Conservation (phyloP, 1,140 invertebrate genomes). For the Philotrypesis tridentata region DNA sequence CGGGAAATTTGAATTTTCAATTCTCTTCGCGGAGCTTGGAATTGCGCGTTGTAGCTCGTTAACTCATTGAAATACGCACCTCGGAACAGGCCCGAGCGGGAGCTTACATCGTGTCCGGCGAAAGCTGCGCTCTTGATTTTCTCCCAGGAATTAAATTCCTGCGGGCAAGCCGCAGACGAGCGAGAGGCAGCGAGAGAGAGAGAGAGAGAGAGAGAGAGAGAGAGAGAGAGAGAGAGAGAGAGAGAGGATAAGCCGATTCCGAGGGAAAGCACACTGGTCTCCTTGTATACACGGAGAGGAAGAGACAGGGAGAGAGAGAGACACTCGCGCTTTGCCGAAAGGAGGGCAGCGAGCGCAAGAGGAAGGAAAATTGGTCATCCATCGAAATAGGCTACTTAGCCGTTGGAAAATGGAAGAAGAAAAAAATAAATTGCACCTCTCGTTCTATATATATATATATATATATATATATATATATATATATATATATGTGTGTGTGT, state of each 20-base stretch:
- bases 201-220: no score
- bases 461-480: no score
- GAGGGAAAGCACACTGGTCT: background rate
- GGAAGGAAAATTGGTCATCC: conserved; percentile 10
- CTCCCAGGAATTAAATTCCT: background rate
- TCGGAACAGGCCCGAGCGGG: background rate
- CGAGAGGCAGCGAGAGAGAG: no score
- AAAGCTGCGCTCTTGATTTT: background rate
- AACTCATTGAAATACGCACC: background rate
- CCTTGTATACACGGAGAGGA: background rate
- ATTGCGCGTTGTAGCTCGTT: no score
- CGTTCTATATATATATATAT: background rate
- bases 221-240: no score
- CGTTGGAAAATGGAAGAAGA: background rate
- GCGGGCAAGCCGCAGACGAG: background rate
- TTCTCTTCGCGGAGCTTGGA: no score
- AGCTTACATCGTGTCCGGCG: background rate
- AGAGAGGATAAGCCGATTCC: background rate
- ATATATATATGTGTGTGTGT: no score
- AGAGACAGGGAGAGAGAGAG: no score
- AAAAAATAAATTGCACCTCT: background rate
- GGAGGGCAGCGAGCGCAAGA: no score
- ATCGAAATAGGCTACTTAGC: conserved; percentile 14
- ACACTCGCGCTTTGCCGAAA: no score
- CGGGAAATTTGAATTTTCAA: no score